Evolutionary conservation across 1,140 invertebrate genomes (phyloP).

Genomic region (Schlechtendalia chinensis): DNA sequence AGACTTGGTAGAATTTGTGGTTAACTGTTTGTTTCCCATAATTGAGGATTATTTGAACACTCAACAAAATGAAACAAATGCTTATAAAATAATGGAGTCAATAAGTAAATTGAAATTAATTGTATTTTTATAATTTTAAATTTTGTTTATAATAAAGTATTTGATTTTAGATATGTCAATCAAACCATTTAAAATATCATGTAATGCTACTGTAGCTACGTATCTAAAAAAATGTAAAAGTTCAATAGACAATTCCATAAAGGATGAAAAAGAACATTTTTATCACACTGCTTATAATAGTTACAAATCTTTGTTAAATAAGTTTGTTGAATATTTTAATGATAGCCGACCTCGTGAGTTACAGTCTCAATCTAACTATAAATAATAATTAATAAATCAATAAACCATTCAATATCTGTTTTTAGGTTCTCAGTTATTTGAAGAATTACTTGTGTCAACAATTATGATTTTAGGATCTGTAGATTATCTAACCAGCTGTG

Average conservation of each 20-base stretch:
- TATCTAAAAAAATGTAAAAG: constrained; percentile 26
- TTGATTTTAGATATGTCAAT: constrained; percentile 10
- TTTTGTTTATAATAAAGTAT: neutral
- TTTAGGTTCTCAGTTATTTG: constrained; percentile 28
- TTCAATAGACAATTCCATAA: neutral
- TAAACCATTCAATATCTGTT: neutral
- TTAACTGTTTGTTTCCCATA: constrained; percentile 19
- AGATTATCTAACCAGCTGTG: constrained; percentile 22
- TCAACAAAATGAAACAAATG: constrained; percentile 21
- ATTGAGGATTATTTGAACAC: constrained; percentile 37
- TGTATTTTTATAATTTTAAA: neutral
- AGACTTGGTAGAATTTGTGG: constrained; percentile 20
- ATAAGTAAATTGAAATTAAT: constrained; percentile 8
- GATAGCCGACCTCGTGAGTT: constrained; percentile 13
- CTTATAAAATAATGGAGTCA: constrained; percentile 5
- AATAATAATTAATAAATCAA: neutral
- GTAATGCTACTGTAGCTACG: constrained; percentile 16
- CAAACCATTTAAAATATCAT: constrained; percentile 10
- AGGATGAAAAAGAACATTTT: constrained; percentile 34
- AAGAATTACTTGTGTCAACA: constrained; percentile 1
- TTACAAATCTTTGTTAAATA: constrained; percentile 14
- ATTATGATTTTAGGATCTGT: constrained; percentile 31
- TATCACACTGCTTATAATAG: neutral
- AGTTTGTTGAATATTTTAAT: constrained; percentile 38
- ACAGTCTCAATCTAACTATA: neutral